Percentiles rank a stretch among this genome's conserved stretches.
Conservation (phyloP, 2,888 invertebrate genomes). For the Ornithoptera alexandrae region DNA sequence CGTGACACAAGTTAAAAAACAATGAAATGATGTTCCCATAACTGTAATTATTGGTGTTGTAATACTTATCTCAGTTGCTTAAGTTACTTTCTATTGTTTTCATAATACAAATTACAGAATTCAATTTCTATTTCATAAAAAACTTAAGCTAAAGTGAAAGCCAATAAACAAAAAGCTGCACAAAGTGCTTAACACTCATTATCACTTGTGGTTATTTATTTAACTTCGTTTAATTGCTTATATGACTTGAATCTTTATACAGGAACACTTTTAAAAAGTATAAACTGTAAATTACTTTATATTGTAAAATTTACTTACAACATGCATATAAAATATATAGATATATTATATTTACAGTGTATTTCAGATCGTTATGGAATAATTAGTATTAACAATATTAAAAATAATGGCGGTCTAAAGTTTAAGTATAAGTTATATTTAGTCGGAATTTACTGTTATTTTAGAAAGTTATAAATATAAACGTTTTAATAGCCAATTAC, state of each 20-base stretch:
- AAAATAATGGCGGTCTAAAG: too few species aligned
- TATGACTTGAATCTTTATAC: neutral
- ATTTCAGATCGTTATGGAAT: too few species aligned
- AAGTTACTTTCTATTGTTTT: slow-evolving; percentile 15
- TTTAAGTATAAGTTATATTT: too few species aligned
- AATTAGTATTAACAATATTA: too few species aligned
- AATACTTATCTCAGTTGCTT: neutral
- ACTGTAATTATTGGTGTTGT: neutral
- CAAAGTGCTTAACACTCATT: slow-evolving; percentile 1
- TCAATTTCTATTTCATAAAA: neutral
- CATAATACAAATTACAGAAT: slow-evolving; percentile 15
- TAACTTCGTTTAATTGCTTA: slow-evolving; percentile 3
- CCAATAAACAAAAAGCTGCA: slow-evolving; percentile 6
- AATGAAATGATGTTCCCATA: neutral
- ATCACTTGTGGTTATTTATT: slow-evolving; percentile 16
- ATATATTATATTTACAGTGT: too few species aligned
- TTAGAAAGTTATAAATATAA: too few species aligned
- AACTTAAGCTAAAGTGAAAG: slow-evolving; percentile 25
- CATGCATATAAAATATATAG: too few species aligned
- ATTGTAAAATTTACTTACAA: neutral
- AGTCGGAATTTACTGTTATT: too few species aligned
- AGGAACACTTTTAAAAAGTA: too few species aligned
- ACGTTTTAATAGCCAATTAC: too few species aligned
- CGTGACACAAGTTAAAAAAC: neutral
- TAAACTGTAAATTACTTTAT: too few species aligned